Evolutionary conservation across 2,888 invertebrate genomes (phyloP).

Genomic region (Agrochola litura): DNA sequence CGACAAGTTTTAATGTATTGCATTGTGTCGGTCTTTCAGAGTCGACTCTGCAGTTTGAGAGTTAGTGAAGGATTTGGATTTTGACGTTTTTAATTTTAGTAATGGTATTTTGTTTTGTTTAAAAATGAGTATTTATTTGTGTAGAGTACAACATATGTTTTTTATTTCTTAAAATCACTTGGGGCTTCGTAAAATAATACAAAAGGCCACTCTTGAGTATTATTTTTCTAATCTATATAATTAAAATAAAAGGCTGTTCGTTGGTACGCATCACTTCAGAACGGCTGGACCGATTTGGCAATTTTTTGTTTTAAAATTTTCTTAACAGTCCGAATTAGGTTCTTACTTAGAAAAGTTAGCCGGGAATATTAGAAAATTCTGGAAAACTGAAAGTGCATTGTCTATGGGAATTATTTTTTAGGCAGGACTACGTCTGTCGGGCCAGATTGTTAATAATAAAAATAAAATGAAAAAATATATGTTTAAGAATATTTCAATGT

Average conservation of each 20-base stretch:
- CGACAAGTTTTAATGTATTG: constrained; percentile 59
- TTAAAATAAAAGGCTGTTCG: neutral
- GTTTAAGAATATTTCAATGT: neutral
- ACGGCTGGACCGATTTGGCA: neutral
- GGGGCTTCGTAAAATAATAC: neutral
- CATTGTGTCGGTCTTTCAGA: constrained; percentile 36
- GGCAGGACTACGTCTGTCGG: too few relatives aligned
- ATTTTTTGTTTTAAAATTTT: neutral
- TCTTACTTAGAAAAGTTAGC: neutral
- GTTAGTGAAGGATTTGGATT: constrained; percentile 11
- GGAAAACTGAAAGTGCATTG: neutral
- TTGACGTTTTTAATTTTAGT: constrained; percentile 30
- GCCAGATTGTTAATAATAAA: too few relatives aligned
- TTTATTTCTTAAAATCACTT: neutral
- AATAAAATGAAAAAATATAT: too few relatives aligned
- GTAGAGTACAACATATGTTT: neutral
- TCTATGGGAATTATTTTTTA: neutral
- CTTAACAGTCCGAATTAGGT: too few relatives aligned
- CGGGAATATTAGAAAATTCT: neutral
- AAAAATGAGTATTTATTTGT: neutral
- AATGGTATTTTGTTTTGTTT: constrained; percentile 23
- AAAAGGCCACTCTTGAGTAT: too few relatives aligned
- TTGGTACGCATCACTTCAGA: neutral
- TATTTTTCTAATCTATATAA: too few relatives aligned
- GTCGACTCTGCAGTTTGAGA: constrained; percentile 12